Base-by-base conservation (phyloP, 2,888 invertebrate species). In the Sphinx pinastri region DNA sequence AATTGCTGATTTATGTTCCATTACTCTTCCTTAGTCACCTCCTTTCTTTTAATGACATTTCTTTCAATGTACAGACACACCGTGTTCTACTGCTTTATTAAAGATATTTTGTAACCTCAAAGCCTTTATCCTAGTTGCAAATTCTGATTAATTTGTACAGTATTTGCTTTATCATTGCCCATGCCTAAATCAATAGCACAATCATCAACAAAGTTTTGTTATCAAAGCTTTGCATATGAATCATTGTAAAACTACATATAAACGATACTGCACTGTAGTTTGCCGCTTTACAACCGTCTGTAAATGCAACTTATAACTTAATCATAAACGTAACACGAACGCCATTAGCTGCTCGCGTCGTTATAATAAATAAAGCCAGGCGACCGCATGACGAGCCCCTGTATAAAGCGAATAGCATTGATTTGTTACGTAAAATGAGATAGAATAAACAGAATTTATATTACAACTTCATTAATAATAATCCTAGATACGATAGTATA, bases 311-410 rank as follows among this genome's bases (percentile, higher is more conserved):
- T n/a, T 45, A 60, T 47, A 11, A 60, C 45, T 16, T 11, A 47
- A 47, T n/a, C 60, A 45, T 60, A 45, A 60, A 60, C 47, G 60
- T 60, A 60, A 60, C 60, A 47, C 60, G 16, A 60, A 60, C n/a
- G 16, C 16, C 16, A 45, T 60, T 60, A 47, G 16, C 16, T 1
- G 59, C 59, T 38, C 38, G 59, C 59, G 38, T 45, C 60, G 60
- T 47, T 47, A 47, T 12, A 60, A 60, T 60, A 60, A 60, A 60
- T 60, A 60, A n/a, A 45, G n/a, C n/a, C 45, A 47, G 60, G 45
- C 60, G 60, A 47, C 45, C 60, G 60, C 60, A 60, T 59, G 59
- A 59, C 60, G 45, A 45, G n/a, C 45, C 45, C 45, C 2, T 16
- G 60, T 16, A 60, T 45, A 60, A 45, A 45, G 16, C 16, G 16